A percentile compares a stretch with the other conserved stretches of the same genome.
Conservation (phyloP, 2,888 invertebrate genomes). For the Ophioninae sp. region DNA sequence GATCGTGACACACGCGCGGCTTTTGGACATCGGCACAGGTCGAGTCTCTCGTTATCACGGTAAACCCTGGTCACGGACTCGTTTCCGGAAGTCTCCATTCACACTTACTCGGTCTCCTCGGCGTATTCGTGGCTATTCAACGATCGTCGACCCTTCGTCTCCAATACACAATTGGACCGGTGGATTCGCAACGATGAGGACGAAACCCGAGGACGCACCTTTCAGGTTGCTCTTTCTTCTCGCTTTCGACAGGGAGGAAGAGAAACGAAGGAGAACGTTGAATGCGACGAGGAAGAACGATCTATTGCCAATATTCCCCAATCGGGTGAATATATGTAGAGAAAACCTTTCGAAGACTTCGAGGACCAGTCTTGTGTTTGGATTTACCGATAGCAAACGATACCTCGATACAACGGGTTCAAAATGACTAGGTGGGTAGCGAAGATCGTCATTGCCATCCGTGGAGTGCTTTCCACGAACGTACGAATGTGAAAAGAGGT, state of each 20-base stretch:
- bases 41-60: slow-evolving; percentile 55
- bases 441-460: slow-evolving; percentile 47
- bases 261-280: slow-evolving; percentile 37
- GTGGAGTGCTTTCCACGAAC: slow-evolving; percentile 35
- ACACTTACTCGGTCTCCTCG: slow-evolving; percentile 23
- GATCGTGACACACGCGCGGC: slow-evolving; percentile 37
- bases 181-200: slow-evolving; percentile 13
- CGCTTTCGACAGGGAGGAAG: slow-evolving; percentile 16
- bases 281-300: slow-evolving; percentile 31
- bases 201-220: slow-evolving; percentile 23
- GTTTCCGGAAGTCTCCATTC: slow-evolving; percentile 62
- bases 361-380: neutral
- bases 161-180: slow-evolving; percentile 7
- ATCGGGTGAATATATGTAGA: slow-evolving; percentile 31
- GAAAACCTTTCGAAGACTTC: neutral
- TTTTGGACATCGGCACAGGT: slow-evolving; percentile 27
- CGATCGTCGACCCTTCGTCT: slow-evolving; percentile 2
- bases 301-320: slow-evolving; percentile 57
- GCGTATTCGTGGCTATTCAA: slow-evolving; percentile 21
- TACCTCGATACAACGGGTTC: neutral
- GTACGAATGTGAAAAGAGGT: slow-evolving; percentile 11
- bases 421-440: neutral
- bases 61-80: slow-evolving; percentile 65
- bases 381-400: neutral
- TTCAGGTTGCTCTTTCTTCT: slow-evolving; percentile 11